Evolutionary conservation across 2,888 invertebrate genomes (phyloP), one percentile per base, ranked within the genome.

Genomic region (Chloroclystis v-ata): DNA sequence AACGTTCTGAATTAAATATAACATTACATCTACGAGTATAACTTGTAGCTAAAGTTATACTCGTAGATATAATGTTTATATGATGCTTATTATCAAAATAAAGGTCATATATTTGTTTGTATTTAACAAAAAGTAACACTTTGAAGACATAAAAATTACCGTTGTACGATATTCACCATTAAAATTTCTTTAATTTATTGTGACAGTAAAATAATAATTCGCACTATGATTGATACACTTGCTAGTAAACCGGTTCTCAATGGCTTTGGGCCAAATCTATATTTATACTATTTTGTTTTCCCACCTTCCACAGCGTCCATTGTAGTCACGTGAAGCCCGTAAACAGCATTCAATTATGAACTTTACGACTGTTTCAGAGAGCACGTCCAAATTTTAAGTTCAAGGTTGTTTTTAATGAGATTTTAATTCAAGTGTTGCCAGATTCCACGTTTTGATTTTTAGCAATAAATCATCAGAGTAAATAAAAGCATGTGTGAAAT

Each of bases 181-280:
- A 64, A 65, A 60, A 67, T 65, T 56, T 56, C 49, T 57, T 52
- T 57, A 52, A 61, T 66, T 60, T 61, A 57, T 57, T 66, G 57
- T 63, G 66, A 63, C 68, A 67, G 64, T 67, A 70, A 63, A 69
- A 69, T 61, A 59, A 63, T 68, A 67, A 66, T 63, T 61, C 58
- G 35, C 54, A 57, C 61, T 61, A 69, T 73, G 72, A 75, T 72
- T 71, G 71, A 70, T 71, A 65, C 62, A 74, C 78, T 75, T 69
- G 76, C 82, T 78, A 76, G 74, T 77, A 77, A 72, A 69, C 60
- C 60, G 56, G 65, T 59, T 62, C 62, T 66, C 69, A 50, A 63
- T 84, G 83, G 85, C 77, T 56, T 46, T 43, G 49, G 61, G 84
- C 85, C 85, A 85, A 79, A 38, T 72, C 69, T 71, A 54, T 66